A percentile compares a stretch with the other conserved stretches of the same genome.
These are phyloP conservation scores for Sarcophaga variegata DNA, from an alignment of 2,888 invertebrate species.

Conservation along the genomic window DNA sequence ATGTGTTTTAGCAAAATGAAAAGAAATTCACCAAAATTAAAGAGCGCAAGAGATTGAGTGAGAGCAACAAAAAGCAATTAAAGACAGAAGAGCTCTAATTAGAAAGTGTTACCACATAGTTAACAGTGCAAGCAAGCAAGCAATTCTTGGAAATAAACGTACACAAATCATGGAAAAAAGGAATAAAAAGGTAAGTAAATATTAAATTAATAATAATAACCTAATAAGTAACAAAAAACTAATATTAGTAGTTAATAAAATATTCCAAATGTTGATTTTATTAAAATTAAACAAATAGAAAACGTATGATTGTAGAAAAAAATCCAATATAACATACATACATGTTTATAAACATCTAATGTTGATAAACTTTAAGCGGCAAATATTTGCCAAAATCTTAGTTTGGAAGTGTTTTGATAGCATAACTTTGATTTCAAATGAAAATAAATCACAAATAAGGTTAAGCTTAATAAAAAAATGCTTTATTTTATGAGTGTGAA, in stretches of 20 bases:
- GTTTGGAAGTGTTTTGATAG: not conserved
- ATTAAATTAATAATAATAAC: too few species aligned
- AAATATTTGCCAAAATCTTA: not conserved
- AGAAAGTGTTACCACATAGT: not conserved
- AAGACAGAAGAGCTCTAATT: not conserved
- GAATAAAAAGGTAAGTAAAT: too few species aligned
- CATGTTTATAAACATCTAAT: not conserved
- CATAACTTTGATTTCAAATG: not conserved
- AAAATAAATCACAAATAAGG: not conserved
- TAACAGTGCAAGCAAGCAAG: too few species aligned
- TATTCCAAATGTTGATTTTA: too few species aligned
- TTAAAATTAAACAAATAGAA: too few species aligned
- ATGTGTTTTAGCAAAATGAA: constrained; percentile 30
- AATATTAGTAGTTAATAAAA: too few species aligned
- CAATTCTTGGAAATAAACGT: too few species aligned
- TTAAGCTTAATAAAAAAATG: not conserved
- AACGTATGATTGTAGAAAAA: too few species aligned
- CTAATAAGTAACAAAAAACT: too few species aligned
- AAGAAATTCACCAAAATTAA: constrained; percentile 37
- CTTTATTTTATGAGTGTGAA: too few species aligned
- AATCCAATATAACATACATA: not conserved
- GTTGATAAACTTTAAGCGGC: not conserved
- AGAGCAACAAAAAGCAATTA: not conserved
- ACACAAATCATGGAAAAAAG: too few species aligned
- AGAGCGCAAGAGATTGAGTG: constrained; percentile 5